phyloP scores from a whole-genome alignment of 1,140 invertebrate genomes.

The Lucilia cuprina region DNA sequence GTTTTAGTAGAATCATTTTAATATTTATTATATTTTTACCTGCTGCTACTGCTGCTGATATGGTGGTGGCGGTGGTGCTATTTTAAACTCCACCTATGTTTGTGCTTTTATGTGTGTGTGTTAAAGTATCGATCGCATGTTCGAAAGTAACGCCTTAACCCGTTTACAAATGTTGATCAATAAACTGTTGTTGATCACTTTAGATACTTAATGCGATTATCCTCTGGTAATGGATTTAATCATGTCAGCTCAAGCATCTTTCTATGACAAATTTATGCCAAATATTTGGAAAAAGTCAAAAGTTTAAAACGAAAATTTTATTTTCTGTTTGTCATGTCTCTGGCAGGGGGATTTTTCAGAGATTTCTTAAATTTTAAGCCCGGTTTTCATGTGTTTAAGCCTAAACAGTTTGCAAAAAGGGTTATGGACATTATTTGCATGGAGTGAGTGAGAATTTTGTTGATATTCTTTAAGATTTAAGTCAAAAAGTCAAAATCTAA shows the following conservation, averaged over 20 bases:
- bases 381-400: neutral
- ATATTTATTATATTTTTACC: neutral
- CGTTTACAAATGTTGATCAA: constrained; percentile 41
- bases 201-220: constrained; percentile 39
- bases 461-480: neutral
- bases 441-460: neutral
- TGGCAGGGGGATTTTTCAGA: neutral
- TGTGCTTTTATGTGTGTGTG: neutral
- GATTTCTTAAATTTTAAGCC: neutral
- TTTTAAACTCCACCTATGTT: neutral
- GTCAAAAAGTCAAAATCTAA: constrained; percentile 22
- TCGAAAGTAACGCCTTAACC: constrained; percentile 20
- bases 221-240: constrained; percentile 40
- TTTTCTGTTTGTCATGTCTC: neutral
- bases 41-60: neutral
- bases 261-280: constrained; percentile 35
- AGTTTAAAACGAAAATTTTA: neutral
- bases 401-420: constrained; percentile 6
- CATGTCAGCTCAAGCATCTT: constrained; percentile 34
- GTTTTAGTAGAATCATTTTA: constrained; percentile 22
- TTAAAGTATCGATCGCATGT: neutral
- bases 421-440: neutral
- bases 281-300: constrained; percentile 41
- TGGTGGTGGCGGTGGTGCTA: neutral
- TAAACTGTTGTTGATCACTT: constrained; percentile 27